Evolutionary conservation across 2,797 vertebrate genomes (phyloP).

Genomic region (Chiroxiphia lanceolata): DNA sequence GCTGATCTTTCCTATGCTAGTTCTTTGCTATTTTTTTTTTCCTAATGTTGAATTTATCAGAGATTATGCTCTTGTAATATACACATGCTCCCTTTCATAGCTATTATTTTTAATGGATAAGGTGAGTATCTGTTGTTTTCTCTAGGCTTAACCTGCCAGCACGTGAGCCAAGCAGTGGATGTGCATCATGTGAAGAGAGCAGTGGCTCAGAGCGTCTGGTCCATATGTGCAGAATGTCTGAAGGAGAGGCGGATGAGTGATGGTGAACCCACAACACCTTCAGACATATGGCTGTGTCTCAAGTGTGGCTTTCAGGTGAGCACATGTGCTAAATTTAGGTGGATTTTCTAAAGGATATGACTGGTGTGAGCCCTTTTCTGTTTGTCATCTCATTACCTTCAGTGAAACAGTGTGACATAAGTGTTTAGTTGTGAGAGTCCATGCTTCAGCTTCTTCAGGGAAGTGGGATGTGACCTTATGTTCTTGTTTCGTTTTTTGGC

Average conservation of each 20-base stretch:
- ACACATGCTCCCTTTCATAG: neutral
- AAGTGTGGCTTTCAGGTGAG: constrained; percentile 94
- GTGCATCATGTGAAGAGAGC: constrained; percentile 91
- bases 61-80: neutral
- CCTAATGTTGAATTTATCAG: neutral
- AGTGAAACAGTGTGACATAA: neutral
- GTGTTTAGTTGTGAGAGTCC: neutral
- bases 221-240: constrained; percentile 89
- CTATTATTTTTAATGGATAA: neutral
- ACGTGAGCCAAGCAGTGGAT: constrained; percentile 90
- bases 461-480: neutral
- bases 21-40: neutral
- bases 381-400: neutral
- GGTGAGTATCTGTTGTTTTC: neutral
- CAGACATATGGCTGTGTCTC: constrained; percentile 91
- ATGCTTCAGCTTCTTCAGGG: neutral
- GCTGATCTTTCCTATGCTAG: neutral
- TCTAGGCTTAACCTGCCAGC: constrained; percentile 90
- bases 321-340: neutral
- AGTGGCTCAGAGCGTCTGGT: constrained; percentile 86
- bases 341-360: neutral
- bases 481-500: neutral
- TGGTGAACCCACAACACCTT: constrained; percentile 76
- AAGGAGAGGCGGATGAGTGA: constrained; percentile 87
- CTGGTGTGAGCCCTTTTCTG: neutral